Percentiles rank a stretch among this genome's conserved stretches.
Evolutionary conservation across 2,113 vertebrate genomes (phyloP).

Genomic region (Merops nubicus): DNA sequence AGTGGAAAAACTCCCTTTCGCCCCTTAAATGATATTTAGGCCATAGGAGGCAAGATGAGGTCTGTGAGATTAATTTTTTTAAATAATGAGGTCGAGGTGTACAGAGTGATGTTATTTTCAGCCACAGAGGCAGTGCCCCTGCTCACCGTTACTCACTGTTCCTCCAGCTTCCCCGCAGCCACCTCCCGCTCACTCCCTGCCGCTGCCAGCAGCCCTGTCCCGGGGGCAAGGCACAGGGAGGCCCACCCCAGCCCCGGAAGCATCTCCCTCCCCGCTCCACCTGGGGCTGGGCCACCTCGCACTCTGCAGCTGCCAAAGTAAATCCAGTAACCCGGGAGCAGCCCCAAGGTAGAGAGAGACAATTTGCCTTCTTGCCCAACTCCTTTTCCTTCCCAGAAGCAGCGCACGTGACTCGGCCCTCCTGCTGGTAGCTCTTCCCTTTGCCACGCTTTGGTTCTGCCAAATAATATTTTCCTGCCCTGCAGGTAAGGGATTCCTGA

Average conservation of each 20-base stretch:
- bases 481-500: neutral
- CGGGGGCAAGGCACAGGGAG: neutral
- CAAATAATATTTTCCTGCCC: neutral
- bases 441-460: neutral
- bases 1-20: neutral
- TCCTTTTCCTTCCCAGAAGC: neutral
- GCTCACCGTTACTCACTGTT: neutral
- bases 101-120: neutral
- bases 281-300: fast-evolving
- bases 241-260: neutral
- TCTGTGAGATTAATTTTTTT: neutral
- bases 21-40: neutral
- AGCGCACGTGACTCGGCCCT: fast-evolving
- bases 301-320: neutral
- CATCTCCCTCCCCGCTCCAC: neutral
- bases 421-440: fast-evolving
- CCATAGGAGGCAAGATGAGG: neutral
- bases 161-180: fast-evolving
- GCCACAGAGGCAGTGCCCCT: neutral
- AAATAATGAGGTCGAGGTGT: neutral
- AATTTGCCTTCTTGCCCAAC: neutral
- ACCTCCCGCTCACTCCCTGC: fast-evolving
- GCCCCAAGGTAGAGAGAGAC: neutral
- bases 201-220: fast-evolving
- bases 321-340: neutral